A percentile compares a stretch with the other conserved stretches of the same genome.
phyloP scores from a whole-genome alignment of 2,888 invertebrate genomes.

The Polymixis lichenea region DNA sequence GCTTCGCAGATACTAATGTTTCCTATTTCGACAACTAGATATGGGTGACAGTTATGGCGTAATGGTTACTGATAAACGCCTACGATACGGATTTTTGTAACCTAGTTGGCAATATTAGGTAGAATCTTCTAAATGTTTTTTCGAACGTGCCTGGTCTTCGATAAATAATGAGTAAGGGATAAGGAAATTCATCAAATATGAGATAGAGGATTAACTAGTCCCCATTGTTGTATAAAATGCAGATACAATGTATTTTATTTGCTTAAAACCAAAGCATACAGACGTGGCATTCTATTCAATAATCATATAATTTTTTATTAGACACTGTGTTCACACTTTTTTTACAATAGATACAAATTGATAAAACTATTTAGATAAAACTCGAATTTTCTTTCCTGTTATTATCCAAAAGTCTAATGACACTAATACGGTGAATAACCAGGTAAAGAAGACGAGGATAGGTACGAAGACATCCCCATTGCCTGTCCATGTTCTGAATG shows the following conservation, averaged over 20 bases:
- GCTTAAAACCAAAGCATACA: background rate
- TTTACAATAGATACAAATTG: background rate
- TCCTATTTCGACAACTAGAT: conserved; percentile 38
- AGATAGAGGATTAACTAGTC: background rate
- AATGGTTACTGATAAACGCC: conserved; percentile 26
- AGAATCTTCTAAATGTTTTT: background rate
- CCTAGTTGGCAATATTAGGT: too few relatives aligned
- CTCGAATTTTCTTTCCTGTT: conserved; percentile 54
- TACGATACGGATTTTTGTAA: background rate
- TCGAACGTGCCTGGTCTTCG: background rate
- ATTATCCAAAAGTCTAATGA: conserved; percentile 71
- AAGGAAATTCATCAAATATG: too few relatives aligned
- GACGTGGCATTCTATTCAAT: too few relatives aligned
- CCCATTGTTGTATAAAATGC: background rate
- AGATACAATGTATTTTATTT: background rate
- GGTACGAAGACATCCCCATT: conserved; percentile 58
- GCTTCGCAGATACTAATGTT: conserved; percentile 39
- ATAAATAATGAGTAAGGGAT: background rate
- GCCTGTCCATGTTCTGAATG: conserved; percentile 70
- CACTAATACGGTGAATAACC: conserved; percentile 69
- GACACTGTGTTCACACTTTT: background rate
- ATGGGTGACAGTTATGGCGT: conserved; percentile 43
- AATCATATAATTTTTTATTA: conserved; percentile 5
- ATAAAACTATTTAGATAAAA: conserved; percentile 15
- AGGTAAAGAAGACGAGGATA: conserved; percentile 55